phyloP scores from a whole-genome alignment of 2,113 vertebrate species.

The Pontoporia blainvillei region DNA sequence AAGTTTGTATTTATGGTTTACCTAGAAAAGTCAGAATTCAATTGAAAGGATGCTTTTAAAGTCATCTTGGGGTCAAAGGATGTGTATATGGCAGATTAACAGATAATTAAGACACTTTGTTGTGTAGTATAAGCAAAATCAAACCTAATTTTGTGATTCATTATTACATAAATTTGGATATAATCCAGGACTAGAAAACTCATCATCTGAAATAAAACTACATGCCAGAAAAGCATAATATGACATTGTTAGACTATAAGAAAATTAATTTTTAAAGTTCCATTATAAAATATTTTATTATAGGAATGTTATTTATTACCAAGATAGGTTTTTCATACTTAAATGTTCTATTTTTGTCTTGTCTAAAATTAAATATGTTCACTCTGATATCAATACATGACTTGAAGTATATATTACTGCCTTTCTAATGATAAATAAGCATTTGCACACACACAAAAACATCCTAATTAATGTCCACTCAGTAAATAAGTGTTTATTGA shows the following conservation, averaged over 20 bases:
- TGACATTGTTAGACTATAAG: background rate
- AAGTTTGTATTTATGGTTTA: constrained; percentile 50
- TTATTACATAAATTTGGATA: constrained; percentile 52
- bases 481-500: constrained; percentile 8
- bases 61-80: constrained; percentile 48
- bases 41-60: constrained; percentile 48
- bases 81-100: constrained; percentile 46
- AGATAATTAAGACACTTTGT: constrained; percentile 48
- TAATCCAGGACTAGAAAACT: constrained; percentile 31
- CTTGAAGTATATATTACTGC: background rate
- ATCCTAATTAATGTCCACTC: background rate
- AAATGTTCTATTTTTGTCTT: background rate
- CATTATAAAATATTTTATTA: constrained; percentile 9
- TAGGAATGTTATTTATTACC: background rate
- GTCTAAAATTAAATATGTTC: constrained; percentile 14
- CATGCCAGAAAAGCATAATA: background rate
- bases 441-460: background rate
- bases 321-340: constrained; percentile 10
- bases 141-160: constrained; percentile 55
- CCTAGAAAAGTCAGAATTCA: constrained; percentile 47
- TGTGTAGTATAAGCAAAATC: constrained; percentile 59
- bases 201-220: constrained; percentile 26
- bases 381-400: constrained; percentile 1
- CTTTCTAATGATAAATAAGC: background rate
- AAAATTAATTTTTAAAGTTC: background rate